Conservation (phyloP, 1,140 invertebrate species). For the Drosophila mojavensis region DNA sequence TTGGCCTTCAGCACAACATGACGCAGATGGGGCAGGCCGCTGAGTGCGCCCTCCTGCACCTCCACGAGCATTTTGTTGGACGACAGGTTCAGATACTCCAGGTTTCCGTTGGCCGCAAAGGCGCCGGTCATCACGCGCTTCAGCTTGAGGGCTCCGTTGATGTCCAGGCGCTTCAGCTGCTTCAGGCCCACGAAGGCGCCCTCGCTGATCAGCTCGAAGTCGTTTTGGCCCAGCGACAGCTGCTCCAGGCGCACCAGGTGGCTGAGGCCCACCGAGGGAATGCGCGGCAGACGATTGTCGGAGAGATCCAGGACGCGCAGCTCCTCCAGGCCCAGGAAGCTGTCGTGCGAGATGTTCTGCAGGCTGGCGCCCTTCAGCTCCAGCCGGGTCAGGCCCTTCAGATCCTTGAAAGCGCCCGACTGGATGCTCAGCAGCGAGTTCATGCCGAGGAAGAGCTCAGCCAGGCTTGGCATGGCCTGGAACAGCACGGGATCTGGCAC, state of each 20-base stretch:
- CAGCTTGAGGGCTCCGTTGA: constrained; percentile 90
- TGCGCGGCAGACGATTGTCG: constrained; percentile 89
- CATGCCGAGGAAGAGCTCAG: constrained; percentile 92
- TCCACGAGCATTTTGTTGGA: constrained; percentile 90
- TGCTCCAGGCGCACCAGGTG: constrained; percentile 90
- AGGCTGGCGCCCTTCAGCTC: constrained; percentile 92
- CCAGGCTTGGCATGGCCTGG: constrained; percentile 89
- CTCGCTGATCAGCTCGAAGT: constrained; percentile 88
- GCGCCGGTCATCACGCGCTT: constrained; percentile 90
- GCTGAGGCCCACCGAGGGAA: constrained; percentile 90
- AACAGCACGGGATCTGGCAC: constrained; percentile 89
- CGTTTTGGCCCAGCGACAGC: constrained; percentile 92
- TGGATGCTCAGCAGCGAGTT: constrained; percentile 91
- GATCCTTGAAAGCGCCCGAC: constrained; percentile 90
- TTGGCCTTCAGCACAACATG: constrained; percentile 92
- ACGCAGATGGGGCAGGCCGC: constrained; percentile 90
- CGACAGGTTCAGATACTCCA: constrained; percentile 90
- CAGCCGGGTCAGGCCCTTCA: constrained; percentile 89
- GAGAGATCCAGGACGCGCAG: constrained; percentile 90
- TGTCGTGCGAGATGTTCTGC: constrained; percentile 89
- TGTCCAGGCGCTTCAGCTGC: constrained; percentile 90
- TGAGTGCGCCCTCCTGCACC: constrained; percentile 91
- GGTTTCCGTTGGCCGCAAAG: constrained; percentile 91
- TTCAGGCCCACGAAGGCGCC: constrained; percentile 91
- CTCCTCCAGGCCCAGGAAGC: constrained; percentile 90